Evolutionary conservation across 1,140 invertebrate species (phyloP).

Genomic region (Bombus terrestris): DNA sequence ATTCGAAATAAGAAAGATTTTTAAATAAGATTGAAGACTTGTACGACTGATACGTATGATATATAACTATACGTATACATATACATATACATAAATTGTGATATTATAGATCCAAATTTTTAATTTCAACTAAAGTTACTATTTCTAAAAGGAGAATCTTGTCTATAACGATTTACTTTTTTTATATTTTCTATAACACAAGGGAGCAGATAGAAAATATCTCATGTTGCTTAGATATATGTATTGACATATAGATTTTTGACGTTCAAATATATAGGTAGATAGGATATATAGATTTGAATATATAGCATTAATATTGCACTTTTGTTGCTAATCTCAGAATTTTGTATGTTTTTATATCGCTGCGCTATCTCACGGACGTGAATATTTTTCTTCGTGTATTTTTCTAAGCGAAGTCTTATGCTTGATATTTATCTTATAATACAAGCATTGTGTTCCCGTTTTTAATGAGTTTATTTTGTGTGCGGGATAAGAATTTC

Average conservation of each 20-base stretch:
- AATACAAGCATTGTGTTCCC: not conserved
- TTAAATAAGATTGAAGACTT: too few species aligned
- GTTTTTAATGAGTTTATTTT: conserved; percentile 6
- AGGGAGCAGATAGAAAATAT: too few species aligned
- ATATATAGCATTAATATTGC: not conserved
- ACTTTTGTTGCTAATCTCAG: not conserved
- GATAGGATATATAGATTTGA: too few species aligned
- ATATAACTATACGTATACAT: too few species aligned
- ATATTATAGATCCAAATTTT: not conserved
- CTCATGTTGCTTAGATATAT: too few species aligned
- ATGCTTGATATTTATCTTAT: not conserved
- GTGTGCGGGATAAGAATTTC: not conserved
- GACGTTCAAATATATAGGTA: too few species aligned
- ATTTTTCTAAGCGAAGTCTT: not conserved
- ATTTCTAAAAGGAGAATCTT: not conserved
- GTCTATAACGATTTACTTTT: too few species aligned
- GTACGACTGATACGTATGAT: too few species aligned
- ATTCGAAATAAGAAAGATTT: too few species aligned
- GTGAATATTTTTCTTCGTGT: not conserved
- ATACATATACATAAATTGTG: not conserved
- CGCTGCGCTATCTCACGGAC: not conserved
- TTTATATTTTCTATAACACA: too few species aligned
- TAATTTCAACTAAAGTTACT: not conserved
- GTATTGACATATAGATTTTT: too few species aligned
- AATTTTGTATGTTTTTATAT: not conserved